These are phyloP conservation scores for Corythoichthys haematopterus DNA, from an alignment of 2,113 vertebrate genomes.

Conservation along the genomic window DNA sequence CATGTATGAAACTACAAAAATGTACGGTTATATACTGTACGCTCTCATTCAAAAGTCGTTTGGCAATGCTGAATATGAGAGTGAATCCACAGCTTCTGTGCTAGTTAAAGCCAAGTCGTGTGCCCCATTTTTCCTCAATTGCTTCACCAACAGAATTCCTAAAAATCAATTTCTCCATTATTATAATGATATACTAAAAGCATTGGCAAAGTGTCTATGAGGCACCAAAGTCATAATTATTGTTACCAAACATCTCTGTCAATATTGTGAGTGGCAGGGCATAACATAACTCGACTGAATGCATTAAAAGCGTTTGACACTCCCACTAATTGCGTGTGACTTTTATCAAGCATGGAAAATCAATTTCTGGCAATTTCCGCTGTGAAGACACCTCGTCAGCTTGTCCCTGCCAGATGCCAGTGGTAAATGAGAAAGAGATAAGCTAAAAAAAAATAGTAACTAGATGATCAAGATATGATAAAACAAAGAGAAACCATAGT, in stretches of 20 bases:
- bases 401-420: constrained; percentile 61
- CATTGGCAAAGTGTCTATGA: constrained; percentile 6
- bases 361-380: constrained; percentile 57
- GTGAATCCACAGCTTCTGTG: too few species aligned
- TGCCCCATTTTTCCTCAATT: too few species aligned
- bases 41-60: not conserved
- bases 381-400: constrained; percentile 57
- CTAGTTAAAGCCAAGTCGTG: too few species aligned
- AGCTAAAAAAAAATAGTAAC: constrained; percentile 23
- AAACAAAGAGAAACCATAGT: constrained; percentile 63
- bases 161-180: not conserved
- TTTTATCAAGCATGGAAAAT: constrained; percentile 60
- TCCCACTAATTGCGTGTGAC: constrained; percentile 50
- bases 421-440: constrained; percentile 10
- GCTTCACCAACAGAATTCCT: not conserved
- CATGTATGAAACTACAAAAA: not conserved
- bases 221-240: constrained; percentile 36
- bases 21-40: not conserved
- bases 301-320: constrained; percentile 44
- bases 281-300: constrained; percentile 39
- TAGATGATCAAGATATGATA: constrained; percentile 65
- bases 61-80: too few species aligned
- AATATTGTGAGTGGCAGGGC: constrained; percentile 41
- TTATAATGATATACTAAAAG: constrained; percentile 11
- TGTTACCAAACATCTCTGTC: constrained; percentile 25